Base-by-base conservation (phyloP, 1,140 invertebrate species). In the Phthorimaea operculella region DNA sequence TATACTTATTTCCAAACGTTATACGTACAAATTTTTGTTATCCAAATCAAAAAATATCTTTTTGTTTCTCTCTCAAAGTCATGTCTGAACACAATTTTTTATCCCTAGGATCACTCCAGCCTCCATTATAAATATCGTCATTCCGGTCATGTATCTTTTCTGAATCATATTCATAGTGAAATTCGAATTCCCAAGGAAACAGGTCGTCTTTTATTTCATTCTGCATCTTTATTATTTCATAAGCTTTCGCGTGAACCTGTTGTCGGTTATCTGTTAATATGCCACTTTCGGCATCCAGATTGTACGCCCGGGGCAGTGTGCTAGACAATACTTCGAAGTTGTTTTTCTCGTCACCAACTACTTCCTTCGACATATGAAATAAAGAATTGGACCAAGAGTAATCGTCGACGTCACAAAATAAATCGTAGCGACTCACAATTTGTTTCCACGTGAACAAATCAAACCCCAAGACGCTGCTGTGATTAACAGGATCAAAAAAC, bases 21-120 rank as follows among this genome's bases (percentile, higher is more conserved):
- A n/a, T n/a, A n/a, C n/a, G n/a, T n/a, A n/a, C n/a, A n/a, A n/a
- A n/a, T n/a, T n/a, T n/a, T n/a, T n/a, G n/a, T n/a, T n/a, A n/a
- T n/a, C n/a, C n/a, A n/a, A n/a, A n/a, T n/a, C 6, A 28, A 28
- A 28, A 28, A 28, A 28, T 28, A 6, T 15, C 87, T 76, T 78
- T 83, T 73, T 75, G 83, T n/a, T n/a, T 74, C 87, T 69, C 70
- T 16, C 51, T 60, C 8, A 51, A 39, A 17, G 84, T 86, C 63
- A 85, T 79, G 58, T 83, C 74, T 28, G 61, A 72, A 60, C 86
- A 87, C 33, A 87, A 62, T 52, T 71, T 68, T 60, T 80, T 79
- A 64, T 87, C 85, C 28, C 85, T 64, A 5, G 69, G 66, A 57
- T 78, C 76, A 49, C 36, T 68, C 70, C 71, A 76, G 4, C 70